Evolutionary conservation across 2,113 vertebrate genomes (phyloP).

Genomic region (Mesocricetus auratus): DNA sequence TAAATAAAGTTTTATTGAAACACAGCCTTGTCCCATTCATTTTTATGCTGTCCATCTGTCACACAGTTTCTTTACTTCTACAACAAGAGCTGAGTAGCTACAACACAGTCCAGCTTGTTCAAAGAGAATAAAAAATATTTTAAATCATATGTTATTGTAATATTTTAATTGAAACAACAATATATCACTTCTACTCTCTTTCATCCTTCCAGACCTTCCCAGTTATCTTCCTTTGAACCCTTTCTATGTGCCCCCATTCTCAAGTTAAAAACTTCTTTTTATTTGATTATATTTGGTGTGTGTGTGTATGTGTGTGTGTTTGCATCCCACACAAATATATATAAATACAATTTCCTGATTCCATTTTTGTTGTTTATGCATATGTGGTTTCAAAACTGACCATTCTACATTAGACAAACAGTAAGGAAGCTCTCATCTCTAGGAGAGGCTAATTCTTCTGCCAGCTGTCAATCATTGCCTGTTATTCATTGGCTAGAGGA

Average conservation of each 20-base stretch:
- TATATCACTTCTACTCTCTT: not conserved
- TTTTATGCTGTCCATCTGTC: not conserved
- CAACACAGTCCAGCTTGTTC: not conserved
- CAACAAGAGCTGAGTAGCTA: not conserved
- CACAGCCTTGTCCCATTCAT: not conserved
- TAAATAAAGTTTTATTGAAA: conserved; percentile 46
- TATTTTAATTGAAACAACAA: not conserved
- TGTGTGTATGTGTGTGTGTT: not conserved
- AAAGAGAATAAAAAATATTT: not conserved
- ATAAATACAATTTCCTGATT: not conserved
- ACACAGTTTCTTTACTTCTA: not conserved
- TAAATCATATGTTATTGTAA: not conserved
- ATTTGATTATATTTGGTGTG: not conserved
- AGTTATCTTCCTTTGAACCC: not conserved
- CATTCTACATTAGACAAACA: not conserved
- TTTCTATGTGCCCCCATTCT: not conserved
- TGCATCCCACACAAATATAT: not conserved
- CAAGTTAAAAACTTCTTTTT: not conserved
- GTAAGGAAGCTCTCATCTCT: not conserved
- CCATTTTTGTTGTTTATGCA: not conserved
- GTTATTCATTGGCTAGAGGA: not conserved
- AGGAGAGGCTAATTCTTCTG: not conserved
- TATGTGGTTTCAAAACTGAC: not conserved
- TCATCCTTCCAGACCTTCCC: not conserved
- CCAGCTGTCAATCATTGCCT: not conserved